Base-by-base conservation (phyloP, 2,113 vertebrate species). In the Solea solea region DNA sequence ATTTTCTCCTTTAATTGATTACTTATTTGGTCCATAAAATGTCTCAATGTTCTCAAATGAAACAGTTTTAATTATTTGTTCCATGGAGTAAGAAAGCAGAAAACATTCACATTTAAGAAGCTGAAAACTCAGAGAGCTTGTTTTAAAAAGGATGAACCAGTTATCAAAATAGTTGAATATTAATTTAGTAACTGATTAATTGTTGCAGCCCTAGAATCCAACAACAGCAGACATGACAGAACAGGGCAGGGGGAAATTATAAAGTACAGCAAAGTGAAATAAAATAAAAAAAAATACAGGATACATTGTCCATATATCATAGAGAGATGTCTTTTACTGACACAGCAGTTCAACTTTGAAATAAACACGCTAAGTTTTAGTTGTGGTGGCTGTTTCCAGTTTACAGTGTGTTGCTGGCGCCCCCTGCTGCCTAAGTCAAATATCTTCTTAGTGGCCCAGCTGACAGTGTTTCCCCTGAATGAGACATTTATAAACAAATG, bases 401-500 rank as follows among this genome's bases (percentile, higher is more conserved):
- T 16, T 53, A 55, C 27, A 66, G 25, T 58, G 63, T 15, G 54
- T 25, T 25, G 10, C 53, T 60, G 74, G 69, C 46, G 65, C 91
- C 85, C 66, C 81, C 91, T 87, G 60, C 74, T 90, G 91, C 88
- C 81, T 64, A 42, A 21, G 63, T 9, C 5, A 16, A 57, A 66
- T 53, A 69, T 57, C 67, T 34, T 63, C 57, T 9, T 55, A 56
- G 64, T 62, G 27, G 58, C 25, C n/a, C 69, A 59, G 69, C 64
- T 27, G 12, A 50, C 21, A 34, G 5, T 34, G 12, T 40, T 76
- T 69, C 54, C 50, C 15, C 49, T 73, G 34, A 13, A 15, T 34
- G 34, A 56, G 16, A 54, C 15, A 9, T 62, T 62, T 41, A 4
- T 15, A 8, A 42, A 50, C 5, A 50, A 49, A 28, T 8, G 34